Evolutionary conservation across 1,140 invertebrate species (phyloP).

Genomic region (Drosophila oshimai): DNA sequence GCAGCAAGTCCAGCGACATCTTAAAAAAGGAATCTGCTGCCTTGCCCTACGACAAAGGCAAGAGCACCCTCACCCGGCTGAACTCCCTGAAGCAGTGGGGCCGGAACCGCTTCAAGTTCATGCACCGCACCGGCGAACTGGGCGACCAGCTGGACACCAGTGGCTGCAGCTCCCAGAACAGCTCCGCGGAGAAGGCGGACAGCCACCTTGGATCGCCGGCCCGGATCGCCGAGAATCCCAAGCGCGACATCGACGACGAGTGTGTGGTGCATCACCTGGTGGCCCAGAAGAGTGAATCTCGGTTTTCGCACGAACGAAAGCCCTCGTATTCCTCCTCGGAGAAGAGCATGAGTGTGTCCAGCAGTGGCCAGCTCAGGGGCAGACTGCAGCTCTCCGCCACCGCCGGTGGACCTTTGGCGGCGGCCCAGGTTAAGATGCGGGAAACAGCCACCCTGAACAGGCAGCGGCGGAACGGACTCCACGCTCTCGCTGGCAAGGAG

Average conservation of each 20-base stretch:
- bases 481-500: slow-evolving; percentile 83
- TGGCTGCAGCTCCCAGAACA: slow-evolving; percentile 80
- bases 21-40: slow-evolving; percentile 84
- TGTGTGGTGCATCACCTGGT: slow-evolving; percentile 85
- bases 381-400: slow-evolving; percentile 57
- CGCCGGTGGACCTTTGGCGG: slow-evolving; percentile 14
- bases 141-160: slow-evolving; percentile 79
- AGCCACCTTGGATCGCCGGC: slow-evolving; percentile 2
- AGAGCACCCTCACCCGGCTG: slow-evolving; percentile 87
- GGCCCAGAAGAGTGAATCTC: slow-evolving; percentile 76
- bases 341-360: slow-evolving; percentile 84
- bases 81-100: slow-evolving; percentile 93
- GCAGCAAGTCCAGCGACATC: slow-evolving; percentile 88
- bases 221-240: slow-evolving; percentile 14
- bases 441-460: slow-evolving; percentile 87
- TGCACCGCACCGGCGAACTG: slow-evolving; percentile 85
- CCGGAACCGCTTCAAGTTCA: slow-evolving; percentile 88
- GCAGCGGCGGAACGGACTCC: slow-evolving; percentile 84
- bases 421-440: slow-evolving; percentile 86
- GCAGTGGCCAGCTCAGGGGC: slow-evolving; percentile 72
- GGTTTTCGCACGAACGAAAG: slow-evolving; percentile 87
- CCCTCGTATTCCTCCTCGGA: slow-evolving; percentile 89
- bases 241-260: slow-evolving; percentile 84
- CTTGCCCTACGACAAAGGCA: slow-evolving; percentile 84
- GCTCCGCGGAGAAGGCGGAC: slow-evolving; percentile 66